Conservation (phyloP, 2,113 vertebrate genomes). For the Thalassarche chlororhynchos region DNA sequence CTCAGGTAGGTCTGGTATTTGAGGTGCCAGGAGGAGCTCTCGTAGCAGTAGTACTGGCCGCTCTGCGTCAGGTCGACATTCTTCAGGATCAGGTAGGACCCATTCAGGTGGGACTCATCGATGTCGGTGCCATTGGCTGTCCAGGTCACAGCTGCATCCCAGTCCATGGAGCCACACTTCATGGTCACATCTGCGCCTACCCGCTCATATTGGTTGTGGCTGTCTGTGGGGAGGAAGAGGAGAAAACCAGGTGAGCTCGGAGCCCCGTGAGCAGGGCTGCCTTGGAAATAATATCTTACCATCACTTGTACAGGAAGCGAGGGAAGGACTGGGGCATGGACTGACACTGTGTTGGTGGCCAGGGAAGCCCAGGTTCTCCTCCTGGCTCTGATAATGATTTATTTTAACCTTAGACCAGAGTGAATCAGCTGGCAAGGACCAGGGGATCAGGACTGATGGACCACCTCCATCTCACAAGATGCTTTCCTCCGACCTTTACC, state of each 20-base stretch:
- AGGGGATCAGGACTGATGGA: not conserved
- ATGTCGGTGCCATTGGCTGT: constrained; percentile 92
- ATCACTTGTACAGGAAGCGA: not conserved
- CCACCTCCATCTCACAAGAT: not conserved
- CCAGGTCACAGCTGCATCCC: constrained; percentile 88
- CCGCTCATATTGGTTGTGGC: constrained; percentile 85
- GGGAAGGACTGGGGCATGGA: not conserved
- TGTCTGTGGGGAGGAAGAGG: constrained; percentile 70
- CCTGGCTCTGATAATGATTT: not conserved
- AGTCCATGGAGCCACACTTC: constrained; percentile 89
- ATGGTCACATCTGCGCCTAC: constrained; percentile 90
- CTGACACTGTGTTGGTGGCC: not conserved
- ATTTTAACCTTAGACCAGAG: not conserved
- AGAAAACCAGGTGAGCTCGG: not conserved
- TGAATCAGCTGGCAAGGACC: not conserved
- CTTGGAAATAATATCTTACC: not conserved
- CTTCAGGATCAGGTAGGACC: constrained; percentile 83
- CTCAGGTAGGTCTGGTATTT: constrained; percentile 88
- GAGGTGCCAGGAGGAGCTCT: constrained; percentile 89
- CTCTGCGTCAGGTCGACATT: constrained; percentile 84
- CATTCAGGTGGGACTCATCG: constrained; percentile 81
- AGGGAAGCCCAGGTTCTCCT: not conserved
- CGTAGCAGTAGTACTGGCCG: constrained; percentile 94
- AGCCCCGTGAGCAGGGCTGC: not conserved
- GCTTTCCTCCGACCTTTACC: not conserved